These are phyloP conservation scores for Glomeris maerens DNA, from an alignment of 1,140 invertebrate genomes.

Conservation along the genomic window DNA sequence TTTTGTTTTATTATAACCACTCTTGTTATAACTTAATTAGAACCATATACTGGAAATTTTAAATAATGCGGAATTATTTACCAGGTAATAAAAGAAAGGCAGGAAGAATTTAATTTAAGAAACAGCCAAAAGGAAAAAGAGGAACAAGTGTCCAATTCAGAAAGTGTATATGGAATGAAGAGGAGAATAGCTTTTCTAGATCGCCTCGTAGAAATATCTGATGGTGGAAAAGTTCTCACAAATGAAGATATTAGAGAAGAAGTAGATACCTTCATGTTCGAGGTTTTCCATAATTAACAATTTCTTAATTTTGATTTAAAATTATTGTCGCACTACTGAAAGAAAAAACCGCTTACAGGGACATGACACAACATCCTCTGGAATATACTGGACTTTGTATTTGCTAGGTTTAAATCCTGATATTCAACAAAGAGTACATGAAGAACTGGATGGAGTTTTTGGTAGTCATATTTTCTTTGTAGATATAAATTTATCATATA, in stretches of 20 bases:
- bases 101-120: neutral
- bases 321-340: neutral
- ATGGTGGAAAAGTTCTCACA: constrained; percentile 38
- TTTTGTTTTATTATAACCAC: too few relatives aligned
- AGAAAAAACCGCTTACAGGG: constrained; percentile 19
- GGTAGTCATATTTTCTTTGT: too few relatives aligned
- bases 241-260: constrained; percentile 60
- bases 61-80: too few relatives aligned
- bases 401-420: constrained; percentile 35
- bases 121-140: neutral
- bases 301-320: neutral
- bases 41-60: too few relatives aligned
- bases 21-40: too few relatives aligned
- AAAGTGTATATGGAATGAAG: constrained; percentile 24
- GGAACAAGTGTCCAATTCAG: neutral
- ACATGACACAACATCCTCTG: constrained; percentile 41
- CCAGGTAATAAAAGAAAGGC: neutral
- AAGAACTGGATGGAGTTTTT: constrained; percentile 34
- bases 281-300: constrained; percentile 21
- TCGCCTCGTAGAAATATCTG: constrained; percentile 45
- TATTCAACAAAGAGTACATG: constrained; percentile 33
- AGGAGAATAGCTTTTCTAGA: constrained; percentile 55
- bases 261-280: constrained; percentile 67
- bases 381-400: constrained; percentile 39
- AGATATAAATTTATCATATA: too few relatives aligned